Evolutionary conservation across 1,140 invertebrate genomes (phyloP).

Genomic region (Heliconius hermathena): DNA sequence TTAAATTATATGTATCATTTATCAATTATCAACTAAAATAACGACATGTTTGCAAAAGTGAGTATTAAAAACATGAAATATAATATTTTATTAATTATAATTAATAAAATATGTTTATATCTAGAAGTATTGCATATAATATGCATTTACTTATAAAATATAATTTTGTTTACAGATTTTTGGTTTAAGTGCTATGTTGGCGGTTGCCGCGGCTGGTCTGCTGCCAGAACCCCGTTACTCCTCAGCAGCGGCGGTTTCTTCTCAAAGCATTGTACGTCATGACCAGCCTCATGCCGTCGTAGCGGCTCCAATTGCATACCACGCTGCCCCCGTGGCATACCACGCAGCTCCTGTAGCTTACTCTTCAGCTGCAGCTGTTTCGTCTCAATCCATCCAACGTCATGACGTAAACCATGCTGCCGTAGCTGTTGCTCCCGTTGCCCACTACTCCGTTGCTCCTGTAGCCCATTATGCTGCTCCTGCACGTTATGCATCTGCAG

Average conservation of each 20-base stretch:
- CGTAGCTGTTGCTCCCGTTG: not conserved
- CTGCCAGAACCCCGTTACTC: conserved; percentile 47
- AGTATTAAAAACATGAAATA: not conserved
- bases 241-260: conserved; percentile 47
- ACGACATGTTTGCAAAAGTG: no score
- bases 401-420: conserved; percentile 46
- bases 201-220: conserved; percentile 54
- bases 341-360: conserved; percentile 40
- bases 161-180: conserved; percentile 48
- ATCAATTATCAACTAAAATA: no score
- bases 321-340: conserved; percentile 36
- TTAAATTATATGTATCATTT: no score
- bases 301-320: conserved; percentile 44
- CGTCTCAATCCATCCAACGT: conserved; percentile 42
- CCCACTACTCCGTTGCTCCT: conserved; percentile 65
- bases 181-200: conserved; percentile 51
- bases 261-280: conserved; percentile 52
- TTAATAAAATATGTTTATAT: no score
- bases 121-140: no score
- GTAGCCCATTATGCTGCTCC: conserved; percentile 72
- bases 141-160: no score
- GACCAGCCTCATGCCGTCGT: conserved; percentile 37
- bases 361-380: conserved; percentile 29
- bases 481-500: conserved; percentile 52
- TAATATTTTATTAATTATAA: no score